A percentile compares a stretch with the other conserved stretches of the same genome.
These are phyloP conservation scores for Poicephalus gulielmi DNA, from an alignment of 2,113 vertebrate species.

Conservation along the genomic window DNA sequence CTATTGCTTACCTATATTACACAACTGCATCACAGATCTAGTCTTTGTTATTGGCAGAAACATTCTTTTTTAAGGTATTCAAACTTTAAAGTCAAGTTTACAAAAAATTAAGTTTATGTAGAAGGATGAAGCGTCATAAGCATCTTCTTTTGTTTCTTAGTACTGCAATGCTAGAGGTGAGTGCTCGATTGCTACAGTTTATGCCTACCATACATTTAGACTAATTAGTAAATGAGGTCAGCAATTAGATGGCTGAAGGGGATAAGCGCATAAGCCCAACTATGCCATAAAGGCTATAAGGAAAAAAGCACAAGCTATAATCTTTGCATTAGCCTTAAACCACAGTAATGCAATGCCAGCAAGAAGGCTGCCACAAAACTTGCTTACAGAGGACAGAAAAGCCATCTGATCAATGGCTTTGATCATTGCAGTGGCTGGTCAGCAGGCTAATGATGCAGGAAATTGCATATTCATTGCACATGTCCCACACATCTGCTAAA, in stretches of 20 bases:
- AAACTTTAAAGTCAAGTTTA: neutral
- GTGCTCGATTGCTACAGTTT: neutral
- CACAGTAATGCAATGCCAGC: neutral
- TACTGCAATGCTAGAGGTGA: neutral
- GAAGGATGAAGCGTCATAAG: neutral
- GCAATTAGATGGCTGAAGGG: neutral
- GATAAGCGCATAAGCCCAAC: neutral
- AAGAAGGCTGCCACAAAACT: neutral
- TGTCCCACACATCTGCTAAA: neutral
- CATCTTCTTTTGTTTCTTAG: neutral
- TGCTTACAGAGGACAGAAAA: neutral
- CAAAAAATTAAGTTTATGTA: neutral
- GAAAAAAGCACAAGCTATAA: neutral
- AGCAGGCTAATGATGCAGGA: neutral
- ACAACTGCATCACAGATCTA: neutral
- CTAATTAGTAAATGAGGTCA: conserved; percentile 46
- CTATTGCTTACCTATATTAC: neutral
- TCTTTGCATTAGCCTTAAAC: neutral
- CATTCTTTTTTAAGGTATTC: neutral
- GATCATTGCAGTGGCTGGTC: neutral
- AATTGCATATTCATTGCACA: neutral
- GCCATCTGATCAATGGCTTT: neutral
- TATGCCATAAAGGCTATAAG: neutral
- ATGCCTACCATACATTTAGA: conserved; percentile 9
- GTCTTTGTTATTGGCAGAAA: neutral